Conservation (phyloP, 2,888 invertebrate species). For the Nebria salina region DNA sequence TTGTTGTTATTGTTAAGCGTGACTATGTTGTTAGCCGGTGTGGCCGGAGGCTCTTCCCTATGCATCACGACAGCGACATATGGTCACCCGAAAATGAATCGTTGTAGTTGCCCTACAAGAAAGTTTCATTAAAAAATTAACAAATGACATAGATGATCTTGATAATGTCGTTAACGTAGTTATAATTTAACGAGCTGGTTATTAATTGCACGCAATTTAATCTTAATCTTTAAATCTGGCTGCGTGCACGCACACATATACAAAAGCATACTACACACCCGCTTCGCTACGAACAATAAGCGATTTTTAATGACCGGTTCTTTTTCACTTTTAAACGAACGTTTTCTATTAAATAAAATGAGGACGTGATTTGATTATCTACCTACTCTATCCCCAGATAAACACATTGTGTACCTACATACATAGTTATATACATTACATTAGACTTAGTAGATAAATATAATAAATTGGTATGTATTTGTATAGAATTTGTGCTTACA, state of each 20-base stretch:
- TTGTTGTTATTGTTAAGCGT: background rate
- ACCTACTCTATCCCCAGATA: too few relatives aligned
- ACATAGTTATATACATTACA: too few relatives aligned
- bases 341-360: conserved; percentile 30
- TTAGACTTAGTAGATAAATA: too few relatives aligned
- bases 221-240: conserved; percentile 61
- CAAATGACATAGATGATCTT: conserved; percentile 61
- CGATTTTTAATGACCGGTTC: conserved; percentile 43
- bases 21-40: background rate
- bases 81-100: conserved; percentile 15
- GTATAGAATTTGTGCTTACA: background rate
- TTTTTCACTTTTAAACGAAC: conserved; percentile 38
- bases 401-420: too few relatives aligned
- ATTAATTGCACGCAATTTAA: conserved; percentile 59
- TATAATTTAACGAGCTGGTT: conserved; percentile 58
- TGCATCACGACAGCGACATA: conserved; percentile 27
- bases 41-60: conserved; percentile 14
- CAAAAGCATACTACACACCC: conserved; percentile 10
- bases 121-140: conserved; percentile 61
- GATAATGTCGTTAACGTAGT: conserved; percentile 61
- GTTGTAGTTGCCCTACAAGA: conserved; percentile 3
- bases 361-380: conserved; percentile 26
- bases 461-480: too few relatives aligned
- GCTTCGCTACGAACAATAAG: conserved; percentile 33
- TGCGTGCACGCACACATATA: conserved; percentile 54